A percentile compares a stretch with the other conserved stretches of the same genome.
Conservation (phyloP, 2,113 vertebrate species). For the Tragelaphus scriptus region DNA sequence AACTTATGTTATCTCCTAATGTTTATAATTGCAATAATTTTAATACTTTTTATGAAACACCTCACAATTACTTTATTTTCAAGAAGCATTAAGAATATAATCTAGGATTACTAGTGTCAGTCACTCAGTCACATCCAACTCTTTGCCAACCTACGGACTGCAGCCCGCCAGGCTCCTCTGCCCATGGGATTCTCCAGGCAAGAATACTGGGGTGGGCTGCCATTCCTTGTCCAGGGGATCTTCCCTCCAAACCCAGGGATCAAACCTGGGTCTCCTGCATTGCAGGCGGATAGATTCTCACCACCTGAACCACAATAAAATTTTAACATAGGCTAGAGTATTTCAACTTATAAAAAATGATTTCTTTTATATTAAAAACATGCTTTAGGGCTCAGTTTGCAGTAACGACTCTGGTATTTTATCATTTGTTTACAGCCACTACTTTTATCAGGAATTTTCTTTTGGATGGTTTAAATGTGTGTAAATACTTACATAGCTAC, state of each 20-base stretch:
- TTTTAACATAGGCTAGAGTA: neutral
- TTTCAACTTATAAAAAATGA: neutral
- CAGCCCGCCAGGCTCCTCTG: neutral
- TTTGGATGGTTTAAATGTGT: neutral
- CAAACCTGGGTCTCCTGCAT: neutral
- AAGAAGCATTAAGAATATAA: neutral
- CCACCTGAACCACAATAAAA: neutral
- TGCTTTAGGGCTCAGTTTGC: neutral
- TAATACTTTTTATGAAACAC: neutral
- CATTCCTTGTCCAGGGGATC: neutral
- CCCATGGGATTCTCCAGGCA: neutral
- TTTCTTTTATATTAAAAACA: constrained; percentile 3
- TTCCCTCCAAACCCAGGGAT: neutral
- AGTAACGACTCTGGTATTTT: neutral
- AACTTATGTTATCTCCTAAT: neutral
- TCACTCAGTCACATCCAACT: neutral
- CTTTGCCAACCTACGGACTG: neutral
- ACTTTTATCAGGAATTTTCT: constrained; percentile 4
- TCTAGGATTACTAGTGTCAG: neutral
- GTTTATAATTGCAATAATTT: neutral
- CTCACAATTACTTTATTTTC: neutral
- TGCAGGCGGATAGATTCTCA: neutral
- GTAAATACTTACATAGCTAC: neutral
- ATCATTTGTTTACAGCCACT: neutral
- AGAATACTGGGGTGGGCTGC: neutral